Evolutionary conservation across 2,888 invertebrate genomes (phyloP).

Genomic region (Agrochola circellaris): DNA sequence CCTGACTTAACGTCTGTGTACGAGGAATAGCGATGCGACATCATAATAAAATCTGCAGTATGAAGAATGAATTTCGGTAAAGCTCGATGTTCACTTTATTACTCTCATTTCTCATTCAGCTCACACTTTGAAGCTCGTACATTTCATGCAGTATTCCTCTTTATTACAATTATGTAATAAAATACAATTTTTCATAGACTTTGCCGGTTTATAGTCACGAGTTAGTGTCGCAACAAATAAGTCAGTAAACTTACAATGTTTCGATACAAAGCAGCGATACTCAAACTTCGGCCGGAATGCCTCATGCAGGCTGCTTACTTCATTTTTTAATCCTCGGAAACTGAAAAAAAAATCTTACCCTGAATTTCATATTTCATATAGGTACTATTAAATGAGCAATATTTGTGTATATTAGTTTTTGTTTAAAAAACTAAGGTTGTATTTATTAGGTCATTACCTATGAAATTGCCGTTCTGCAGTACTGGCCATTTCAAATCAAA

Average conservation of each 20-base stretch:
- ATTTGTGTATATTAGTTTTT: too few species aligned
- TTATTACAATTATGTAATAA: constrained; percentile 48
- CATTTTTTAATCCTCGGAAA: not conserved
- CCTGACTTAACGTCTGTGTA: not conserved
- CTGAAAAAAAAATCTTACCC: not conserved
- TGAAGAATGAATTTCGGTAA: constrained; percentile 11
- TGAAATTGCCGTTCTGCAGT: too few species aligned
- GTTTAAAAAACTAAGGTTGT: too few species aligned
- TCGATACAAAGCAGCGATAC: not conserved
- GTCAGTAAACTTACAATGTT: constrained; percentile 51
- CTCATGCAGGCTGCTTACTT: not conserved
- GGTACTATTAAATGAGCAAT: too few species aligned
- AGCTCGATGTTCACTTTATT: constrained; percentile 21
- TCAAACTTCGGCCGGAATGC: constrained; percentile 1
- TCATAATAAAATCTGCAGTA: constrained; percentile 25
- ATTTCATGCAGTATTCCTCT: constrained; percentile 33
- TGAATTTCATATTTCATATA: too few species aligned
- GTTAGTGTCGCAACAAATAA: constrained; percentile 53
- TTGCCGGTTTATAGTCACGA: constrained; percentile 34
- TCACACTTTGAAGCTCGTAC: constrained; percentile 25
- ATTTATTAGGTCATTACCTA: too few species aligned
- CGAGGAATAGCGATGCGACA: not conserved
- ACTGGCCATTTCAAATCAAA: too few species aligned
- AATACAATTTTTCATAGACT: constrained; percentile 57
- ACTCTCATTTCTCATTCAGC: constrained; percentile 20